Base-by-base conservation (phyloP, 2,888 invertebrate genomes). In the Abrostola tripartita region DNA sequence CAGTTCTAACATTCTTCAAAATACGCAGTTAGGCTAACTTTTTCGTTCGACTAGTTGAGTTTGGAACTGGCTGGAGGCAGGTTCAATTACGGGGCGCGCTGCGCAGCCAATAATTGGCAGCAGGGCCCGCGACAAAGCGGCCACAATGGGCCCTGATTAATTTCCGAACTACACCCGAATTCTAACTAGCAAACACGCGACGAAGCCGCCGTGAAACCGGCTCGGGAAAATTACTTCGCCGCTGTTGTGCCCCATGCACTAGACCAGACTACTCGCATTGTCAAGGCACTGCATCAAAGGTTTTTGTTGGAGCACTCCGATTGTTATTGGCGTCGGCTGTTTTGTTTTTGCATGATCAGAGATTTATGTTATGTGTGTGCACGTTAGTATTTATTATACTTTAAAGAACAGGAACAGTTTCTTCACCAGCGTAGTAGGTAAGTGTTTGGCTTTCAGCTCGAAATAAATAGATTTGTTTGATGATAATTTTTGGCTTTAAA, bases 141-240 rank as follows among this genome's bases (percentile, higher is more conserved):
- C 92, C 92, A 93, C 93, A 93, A 93, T 92, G 89, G 91, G 85
- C 88, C 81, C 91, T 94, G 94, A 94, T 94, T 93, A 94, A 94
- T 94, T 93, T 94, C 90, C 92, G 92, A 93, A 94, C 94, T 93
- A 89, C 91, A 88, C 88, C 93, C 94, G 93, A 93, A 93, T 93
- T 90, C 92, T 92, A 92, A 93, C 92, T 90, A 90, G 90, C 91
- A 91, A 92, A 92, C 92, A 92, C 88, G 91, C 88, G 88, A 85
- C 86, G 87, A 81, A 61, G 74, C 75, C 84, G 84, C 83, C 81
- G 82, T 84, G 88, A 86, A 88, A 86, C 85, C 85, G 82, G 85
- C 79, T 82, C 84, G 88, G 81, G 86, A 81, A 89, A 90, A 90
- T 92, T 88, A 91, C 88, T 89, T 85, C 82, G 86, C 61, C 81